Base-by-base conservation (phyloP, 1,140 invertebrate genomes). In the Neotoxoptera formosana region DNA sequence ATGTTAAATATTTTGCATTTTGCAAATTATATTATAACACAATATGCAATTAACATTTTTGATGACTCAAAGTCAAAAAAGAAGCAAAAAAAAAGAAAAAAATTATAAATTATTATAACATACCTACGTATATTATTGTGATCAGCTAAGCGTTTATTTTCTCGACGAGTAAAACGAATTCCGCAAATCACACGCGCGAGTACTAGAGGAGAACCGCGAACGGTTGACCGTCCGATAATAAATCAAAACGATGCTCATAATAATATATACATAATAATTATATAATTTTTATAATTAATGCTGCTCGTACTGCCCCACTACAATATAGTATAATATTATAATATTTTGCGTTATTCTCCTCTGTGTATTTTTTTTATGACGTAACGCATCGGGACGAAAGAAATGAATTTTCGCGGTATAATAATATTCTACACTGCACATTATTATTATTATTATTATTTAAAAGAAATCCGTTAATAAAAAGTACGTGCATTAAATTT, bases 401-500 rank as follows among this genome's bases (percentile, higher is more conserved):
- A 76, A 76, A 76, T n/a, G 6, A n/a, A 76, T 76, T 76, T 60
- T 67, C 14, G 30, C 17, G n/a, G n/a, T 76, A 60, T 48, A 48
- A 41, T n/a, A 48, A 60, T 60, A 0, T 3, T 30, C 60, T 67
- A 9, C 11, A 14, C 30, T 76, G 60, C 60, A 34, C n/a, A 53
- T 53, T 53, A 34, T 41, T 41, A 41, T 41, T 41, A 41, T 41
- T 41, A 41, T 41, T 41, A 41, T 76, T n/a, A 76, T 76, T n/a
- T 76, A 76, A 76, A 76, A 76, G 60, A 76, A 76, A 76, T 76
- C n/a, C 60, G 1, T 30, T 76, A n/a, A n/a, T n/a, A 76, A 76
- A 76, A 76, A 76, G 60, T 76, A 76, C 60, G 60, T n/a, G 17
- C n/a, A 76, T 76, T 76, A 76, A 76, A 76, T n/a, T 67, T 67